Percentiles rank a stretch among this genome's conserved stretches.
phyloP scores from a whole-genome alignment of 2,113 vertebrate genomes.

The Grammomys surdaster region DNA sequence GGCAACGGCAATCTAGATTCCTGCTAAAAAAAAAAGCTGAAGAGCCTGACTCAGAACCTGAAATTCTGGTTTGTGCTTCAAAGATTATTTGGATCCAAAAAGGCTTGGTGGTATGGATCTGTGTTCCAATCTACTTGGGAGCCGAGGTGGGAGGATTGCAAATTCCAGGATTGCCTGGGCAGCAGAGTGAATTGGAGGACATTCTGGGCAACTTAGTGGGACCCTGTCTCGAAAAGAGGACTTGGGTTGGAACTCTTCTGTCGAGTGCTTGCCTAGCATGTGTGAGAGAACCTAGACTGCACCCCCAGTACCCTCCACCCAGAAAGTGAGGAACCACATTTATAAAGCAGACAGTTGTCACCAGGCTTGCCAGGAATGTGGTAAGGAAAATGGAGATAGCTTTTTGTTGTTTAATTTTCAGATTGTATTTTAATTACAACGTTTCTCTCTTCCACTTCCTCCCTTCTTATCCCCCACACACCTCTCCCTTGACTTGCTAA shows the following conservation, averaged over 20 bases:
- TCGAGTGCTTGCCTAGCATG: background rate
- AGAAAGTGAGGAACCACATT: background rate
- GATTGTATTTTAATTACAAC: background rate
- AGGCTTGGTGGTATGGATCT: background rate
- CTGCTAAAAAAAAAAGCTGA: background rate
- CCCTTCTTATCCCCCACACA: background rate
- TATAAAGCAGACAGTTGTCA: background rate
- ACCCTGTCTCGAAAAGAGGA: background rate
- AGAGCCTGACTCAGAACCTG: background rate
- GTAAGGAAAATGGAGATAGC: background rate
- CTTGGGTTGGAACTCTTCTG: background rate
- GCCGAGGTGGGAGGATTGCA: no score
- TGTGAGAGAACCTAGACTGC: background rate
- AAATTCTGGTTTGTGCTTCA: background rate
- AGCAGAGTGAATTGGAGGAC: background rate
- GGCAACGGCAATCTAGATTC: background rate
- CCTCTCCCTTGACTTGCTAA: background rate
- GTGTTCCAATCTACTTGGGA: no score
- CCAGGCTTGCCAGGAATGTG: background rate
- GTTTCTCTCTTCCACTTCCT: background rate
- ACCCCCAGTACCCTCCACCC: no score
- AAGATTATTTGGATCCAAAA: background rate
- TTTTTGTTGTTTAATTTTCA: background rate
- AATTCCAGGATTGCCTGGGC: background rate
- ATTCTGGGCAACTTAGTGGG: background rate